Evolutionary conservation across 1,140 invertebrate species (phyloP).

Genomic region (Euura lappo): DNA sequence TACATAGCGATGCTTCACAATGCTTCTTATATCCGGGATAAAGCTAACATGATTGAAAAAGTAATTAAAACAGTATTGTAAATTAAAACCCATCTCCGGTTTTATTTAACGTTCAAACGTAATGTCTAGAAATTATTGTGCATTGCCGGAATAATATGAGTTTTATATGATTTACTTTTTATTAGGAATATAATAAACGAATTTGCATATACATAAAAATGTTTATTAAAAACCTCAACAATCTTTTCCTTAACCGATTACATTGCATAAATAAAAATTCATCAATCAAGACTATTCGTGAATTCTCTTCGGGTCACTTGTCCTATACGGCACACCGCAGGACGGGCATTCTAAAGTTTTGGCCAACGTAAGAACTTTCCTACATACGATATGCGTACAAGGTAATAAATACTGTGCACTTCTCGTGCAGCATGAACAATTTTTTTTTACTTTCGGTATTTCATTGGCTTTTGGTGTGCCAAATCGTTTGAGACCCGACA

Average conservation of each 20-base stretch:
- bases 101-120: too few species aligned
- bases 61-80: too few species aligned
- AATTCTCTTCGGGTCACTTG: conserved; percentile 40
- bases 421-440: conserved; percentile 43
- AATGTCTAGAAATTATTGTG: too few species aligned
- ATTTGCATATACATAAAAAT: neutral
- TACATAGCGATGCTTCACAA: too few species aligned
- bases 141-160: too few species aligned
- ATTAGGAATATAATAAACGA: neutral
- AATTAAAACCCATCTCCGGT: too few species aligned
- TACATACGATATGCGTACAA: conserved; percentile 56
- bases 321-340: conserved; percentile 39
- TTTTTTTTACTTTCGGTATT: conserved; percentile 18
- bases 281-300: conserved; percentile 18
- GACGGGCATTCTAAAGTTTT: conserved; percentile 36
- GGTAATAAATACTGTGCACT: conserved; percentile 54
- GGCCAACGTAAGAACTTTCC: conserved; percentile 42
- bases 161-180: neutral
- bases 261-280: too few species aligned
- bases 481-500: conserved; percentile 39
- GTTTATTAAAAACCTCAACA: neutral
- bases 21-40: too few species aligned
- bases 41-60: too few species aligned
- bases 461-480: conserved; percentile 14
- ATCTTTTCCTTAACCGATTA: neutral